phyloP scores from a whole-genome alignment of 2,797 vertebrate genomes.

The Cephalopachus bancanus region DNA sequence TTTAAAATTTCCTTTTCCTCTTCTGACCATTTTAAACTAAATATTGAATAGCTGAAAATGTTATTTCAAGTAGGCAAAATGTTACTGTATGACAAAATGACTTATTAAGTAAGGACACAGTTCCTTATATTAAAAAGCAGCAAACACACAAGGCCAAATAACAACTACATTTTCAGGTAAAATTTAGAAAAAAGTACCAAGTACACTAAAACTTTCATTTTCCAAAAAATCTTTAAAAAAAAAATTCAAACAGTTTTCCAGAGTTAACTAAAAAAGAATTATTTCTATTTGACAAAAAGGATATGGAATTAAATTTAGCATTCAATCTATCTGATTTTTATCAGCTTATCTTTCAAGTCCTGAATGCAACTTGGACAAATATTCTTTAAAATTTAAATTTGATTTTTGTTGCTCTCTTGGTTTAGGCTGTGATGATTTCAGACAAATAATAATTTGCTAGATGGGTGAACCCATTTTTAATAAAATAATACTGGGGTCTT shows the following conservation, averaged over 20 bases:
- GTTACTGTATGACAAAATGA: conserved; percentile 47
- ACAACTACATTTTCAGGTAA: conserved; percentile 59
- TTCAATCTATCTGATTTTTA: conserved; percentile 37
- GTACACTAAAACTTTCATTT: conserved; percentile 42
- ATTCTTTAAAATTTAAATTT: conserved; percentile 52
- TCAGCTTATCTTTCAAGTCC: conserved; percentile 48
- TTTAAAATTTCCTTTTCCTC: neutral
- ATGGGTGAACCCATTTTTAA: conserved; percentile 44
- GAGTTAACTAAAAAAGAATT: conserved; percentile 45
- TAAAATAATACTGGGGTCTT: neutral
- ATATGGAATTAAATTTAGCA: conserved; percentile 56
- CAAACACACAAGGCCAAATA: conserved; percentile 20
- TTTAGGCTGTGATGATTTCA: conserved; percentile 60
- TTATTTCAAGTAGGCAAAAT: conserved; percentile 60
- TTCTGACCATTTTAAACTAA: conserved; percentile 61
- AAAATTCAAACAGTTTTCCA: conserved; percentile 58
- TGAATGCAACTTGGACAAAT: conserved; percentile 29
- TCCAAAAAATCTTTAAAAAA: neutral
- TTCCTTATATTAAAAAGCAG: conserved; percentile 51
- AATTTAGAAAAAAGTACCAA: conserved; percentile 59
- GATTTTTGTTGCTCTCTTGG: conserved; percentile 49
- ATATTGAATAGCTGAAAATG: conserved; percentile 57
- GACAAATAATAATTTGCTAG: conserved; percentile 56
- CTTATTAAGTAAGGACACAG: conserved; percentile 37
- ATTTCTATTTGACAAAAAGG: conserved; percentile 55